Evolutionary conservation across 2,113 vertebrate species (phyloP).

Genomic region (Cepphus grylle): DNA sequence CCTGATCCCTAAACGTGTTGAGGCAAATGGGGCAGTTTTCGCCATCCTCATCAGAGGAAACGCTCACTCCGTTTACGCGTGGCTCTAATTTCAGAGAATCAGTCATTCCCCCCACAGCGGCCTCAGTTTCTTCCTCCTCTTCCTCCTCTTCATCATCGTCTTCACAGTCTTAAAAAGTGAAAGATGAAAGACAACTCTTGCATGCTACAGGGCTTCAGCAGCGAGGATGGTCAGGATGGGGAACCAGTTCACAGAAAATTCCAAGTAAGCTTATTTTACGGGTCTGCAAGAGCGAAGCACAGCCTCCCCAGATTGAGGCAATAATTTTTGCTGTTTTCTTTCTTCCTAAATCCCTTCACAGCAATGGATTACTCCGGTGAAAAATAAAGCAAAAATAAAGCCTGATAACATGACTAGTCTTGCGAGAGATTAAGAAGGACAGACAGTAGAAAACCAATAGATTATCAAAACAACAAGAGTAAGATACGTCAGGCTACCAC

Average conservation of each 20-base stretch:
- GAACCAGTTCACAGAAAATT: neutral
- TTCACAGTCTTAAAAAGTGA: slow-evolving; percentile 51
- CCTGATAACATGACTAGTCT: neutral
- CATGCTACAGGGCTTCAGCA: neutral
- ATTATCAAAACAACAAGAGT: neutral
- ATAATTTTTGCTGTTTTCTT: neutral
- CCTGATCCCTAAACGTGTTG: slow-evolving; percentile 87
- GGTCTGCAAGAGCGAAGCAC: neutral
- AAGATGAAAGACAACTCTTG: neutral
- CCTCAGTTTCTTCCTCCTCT: slow-evolving; percentile 37
- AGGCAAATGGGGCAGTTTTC: slow-evolving; percentile 97
- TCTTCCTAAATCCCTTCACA: neutral
- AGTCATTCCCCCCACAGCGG: neutral
- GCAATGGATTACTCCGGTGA: neutral
- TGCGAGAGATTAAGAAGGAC: neutral
- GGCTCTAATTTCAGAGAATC: slow-evolving; percentile 28
- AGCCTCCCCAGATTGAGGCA: neutral
- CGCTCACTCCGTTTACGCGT: neutral
- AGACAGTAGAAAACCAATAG: slow-evolving; percentile 4
- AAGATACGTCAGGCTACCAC: neutral
- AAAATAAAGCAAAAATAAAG: slow-evolving; percentile 22
- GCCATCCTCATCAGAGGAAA: slow-evolving; percentile 86
- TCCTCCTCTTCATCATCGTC: slow-evolving; percentile 55
- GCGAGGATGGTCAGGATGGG: neutral
- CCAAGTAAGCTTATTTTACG: neutral